phyloP scores from a whole-genome alignment of 2,797 vertebrate genomes.

The Xyrichtys novacula region DNA sequence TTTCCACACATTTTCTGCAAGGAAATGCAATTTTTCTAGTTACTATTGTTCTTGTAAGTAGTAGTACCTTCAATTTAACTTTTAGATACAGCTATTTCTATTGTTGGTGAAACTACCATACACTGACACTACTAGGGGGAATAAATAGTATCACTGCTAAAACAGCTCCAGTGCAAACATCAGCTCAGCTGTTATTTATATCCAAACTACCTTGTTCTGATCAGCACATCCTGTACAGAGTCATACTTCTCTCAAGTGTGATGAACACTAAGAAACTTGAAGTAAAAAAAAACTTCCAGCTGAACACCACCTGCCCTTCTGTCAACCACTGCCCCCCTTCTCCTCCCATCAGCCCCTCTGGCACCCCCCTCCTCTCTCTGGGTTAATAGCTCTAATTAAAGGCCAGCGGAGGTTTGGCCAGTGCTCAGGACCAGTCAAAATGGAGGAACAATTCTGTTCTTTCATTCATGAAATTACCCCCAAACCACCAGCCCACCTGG shows the following conservation, averaged over 20 bases:
- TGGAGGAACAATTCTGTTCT: conserved; percentile 77
- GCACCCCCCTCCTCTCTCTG: conserved; percentile 28
- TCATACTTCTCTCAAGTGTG: neutral
- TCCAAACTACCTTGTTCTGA: neutral
- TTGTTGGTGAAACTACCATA: neutral
- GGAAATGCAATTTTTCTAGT: no score
- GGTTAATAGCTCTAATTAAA: conserved; percentile 84
- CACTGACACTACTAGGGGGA: neutral
- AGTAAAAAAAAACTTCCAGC: conserved; percentile 15
- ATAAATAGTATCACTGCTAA: neutral
- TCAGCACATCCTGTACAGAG: neutral
- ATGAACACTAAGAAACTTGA: conserved; percentile 1
- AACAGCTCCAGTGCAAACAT: neutral
- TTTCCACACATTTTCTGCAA: no score
- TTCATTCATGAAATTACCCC: conserved; percentile 78
- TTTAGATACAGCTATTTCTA: no score
- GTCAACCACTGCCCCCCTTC: neutral
- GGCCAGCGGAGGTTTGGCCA: conserved; percentile 61
- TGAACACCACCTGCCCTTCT: conserved; percentile 19
- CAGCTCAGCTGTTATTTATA: neutral
- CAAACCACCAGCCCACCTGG: conserved; percentile 18
- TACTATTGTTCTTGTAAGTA: no score
- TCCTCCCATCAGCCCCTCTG: conserved; percentile 31
- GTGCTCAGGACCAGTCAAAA: conserved; percentile 43
- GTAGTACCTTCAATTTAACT: no score